A percentile compares a stretch with the other conserved stretches of the same genome.
These are phyloP conservation scores for Hylaea fasciaria DNA, from an alignment of 2,888 invertebrate genomes.

Conservation along the genomic window DNA sequence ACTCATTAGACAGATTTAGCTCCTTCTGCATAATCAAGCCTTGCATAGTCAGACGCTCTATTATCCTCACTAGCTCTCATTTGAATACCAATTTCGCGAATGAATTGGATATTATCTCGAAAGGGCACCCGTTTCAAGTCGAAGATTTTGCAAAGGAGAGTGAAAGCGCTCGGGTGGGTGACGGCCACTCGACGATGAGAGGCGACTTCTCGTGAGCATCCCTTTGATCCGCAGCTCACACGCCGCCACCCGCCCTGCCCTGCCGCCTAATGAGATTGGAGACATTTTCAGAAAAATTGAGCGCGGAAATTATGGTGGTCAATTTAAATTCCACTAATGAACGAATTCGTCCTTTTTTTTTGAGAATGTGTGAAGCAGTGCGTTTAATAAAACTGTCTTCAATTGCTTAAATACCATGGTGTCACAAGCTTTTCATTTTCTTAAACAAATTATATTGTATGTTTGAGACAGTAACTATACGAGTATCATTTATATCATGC, in stretches of 20 bases:
- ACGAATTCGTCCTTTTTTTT: no score
- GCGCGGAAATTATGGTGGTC: conserved; percentile 25
- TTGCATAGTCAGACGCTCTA: conserved; percentile 9
- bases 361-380: no score
- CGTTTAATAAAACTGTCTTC: no score
- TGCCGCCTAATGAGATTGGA: conserved; percentile 66
- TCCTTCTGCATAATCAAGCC: conserved; percentile 3
- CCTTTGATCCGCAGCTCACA: conserved; percentile 75
- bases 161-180: conserved; percentile 61
- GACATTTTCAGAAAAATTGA: conserved; percentile 53
- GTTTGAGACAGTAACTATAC: no score
- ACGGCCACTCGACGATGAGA: conserved; percentile 66
- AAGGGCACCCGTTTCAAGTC: conserved; percentile 54
- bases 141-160: conserved; percentile 61
- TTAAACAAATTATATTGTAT: no score
- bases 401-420: no score
- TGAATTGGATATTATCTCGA: conserved; percentile 49
- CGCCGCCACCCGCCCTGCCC: conserved; percentile 55
- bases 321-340: conserved; percentile 22
- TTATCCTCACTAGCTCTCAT: conserved; percentile 16
- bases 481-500: no score
- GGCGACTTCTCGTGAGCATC: conserved; percentile 70
- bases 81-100: conserved; percentile 30
- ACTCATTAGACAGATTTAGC: background rate
- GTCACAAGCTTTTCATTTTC: no score